Evolutionary conservation across 2,888 invertebrate genomes (phyloP), one percentile per base, ranked within the genome.

Genomic region (Rambutsinella grinnellia): DNA sequence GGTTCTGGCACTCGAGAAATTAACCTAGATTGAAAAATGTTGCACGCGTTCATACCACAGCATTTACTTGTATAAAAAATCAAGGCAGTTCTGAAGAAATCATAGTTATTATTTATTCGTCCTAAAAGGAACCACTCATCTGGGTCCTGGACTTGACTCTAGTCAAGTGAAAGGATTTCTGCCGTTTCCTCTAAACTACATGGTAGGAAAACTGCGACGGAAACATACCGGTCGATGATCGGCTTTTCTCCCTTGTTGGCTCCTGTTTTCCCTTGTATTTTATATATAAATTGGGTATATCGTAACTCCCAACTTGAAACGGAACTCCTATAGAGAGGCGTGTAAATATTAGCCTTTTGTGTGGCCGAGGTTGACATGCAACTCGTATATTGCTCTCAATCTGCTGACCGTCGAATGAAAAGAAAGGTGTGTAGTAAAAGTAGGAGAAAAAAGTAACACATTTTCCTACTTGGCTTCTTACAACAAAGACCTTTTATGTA

Each of bases 181-280:
- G 21, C 60, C 23, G 21, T 23, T 47, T 26, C 60, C n/a, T 6
- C 19, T 10, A n/a, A n/a, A 8, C 6, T 44, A 23, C 19, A 60
- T 44, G n/a, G n/a, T n/a, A 57, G n/a, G 27, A 27, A 24, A 57
- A 57, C 6, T 54, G 8, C 21, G 23, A 23, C 54, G 54, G 54
- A 54, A 27, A 27, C 36, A 23, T 51, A 63, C 47, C 53, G 54
- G 65, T 65, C 54, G 56, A 53, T 44, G 65, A 65, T 65, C 65
- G 57, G 47, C 19, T 65, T 67, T 58, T 3, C 54, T 21, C 46
- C 26, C 21, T 23, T 44, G 49, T 49, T 49, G 15, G 17, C 3
- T n/a, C n/a, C n/a, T n/a, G n/a, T n/a, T n/a, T n/a, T n/a, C n/a
- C 49, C 10, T 17, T 2, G 21, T 51, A 51, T 2, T 21, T 51